Percentiles rank a stretch among this genome's conserved stretches.
phyloP scores from a whole-genome alignment of 1,140 invertebrate genomes.

The Tetragnatha versicolor region DNA sequence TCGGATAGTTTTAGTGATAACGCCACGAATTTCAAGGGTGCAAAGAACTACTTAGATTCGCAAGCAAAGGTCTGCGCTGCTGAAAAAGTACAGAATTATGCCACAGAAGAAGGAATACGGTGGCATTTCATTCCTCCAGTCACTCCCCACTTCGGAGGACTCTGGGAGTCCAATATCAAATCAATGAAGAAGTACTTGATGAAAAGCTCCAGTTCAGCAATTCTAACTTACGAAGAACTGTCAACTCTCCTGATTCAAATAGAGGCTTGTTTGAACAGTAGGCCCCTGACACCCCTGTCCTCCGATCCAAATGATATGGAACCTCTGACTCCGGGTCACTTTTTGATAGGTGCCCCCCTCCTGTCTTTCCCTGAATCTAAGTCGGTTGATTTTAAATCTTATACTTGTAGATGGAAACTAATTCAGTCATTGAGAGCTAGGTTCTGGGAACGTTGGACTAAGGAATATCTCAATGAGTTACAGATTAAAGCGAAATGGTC shows the following conservation, averaged over 20 bases:
- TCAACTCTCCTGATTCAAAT: slow-evolving; percentile 12
- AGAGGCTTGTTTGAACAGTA: slow-evolving; percentile 17
- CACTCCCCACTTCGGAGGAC: slow-evolving; percentile 16
- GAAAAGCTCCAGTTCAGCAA: background rate
- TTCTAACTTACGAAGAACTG: slow-evolving; percentile 11
- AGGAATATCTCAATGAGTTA: slow-evolving; percentile 13
- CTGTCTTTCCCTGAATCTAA: background rate
- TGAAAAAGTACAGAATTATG: background rate
- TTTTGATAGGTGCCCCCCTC: slow-evolving; percentile 9
- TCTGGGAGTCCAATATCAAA: slow-evolving; percentile 20
- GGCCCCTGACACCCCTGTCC: background rate
- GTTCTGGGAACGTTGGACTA: background rate
- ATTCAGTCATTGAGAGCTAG: background rate
- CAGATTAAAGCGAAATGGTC: background rate
- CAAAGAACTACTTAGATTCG: background rate
- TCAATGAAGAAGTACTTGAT: slow-evolving; percentile 25
- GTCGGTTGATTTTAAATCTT: background rate
- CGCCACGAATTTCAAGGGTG: background rate
- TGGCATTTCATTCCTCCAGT: background rate
- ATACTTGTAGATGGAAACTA: background rate
- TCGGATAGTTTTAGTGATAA: background rate
- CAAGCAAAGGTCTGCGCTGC: too few species aligned
- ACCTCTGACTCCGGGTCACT: slow-evolving; percentile 21
- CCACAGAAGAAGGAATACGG: background rate
- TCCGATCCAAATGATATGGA: background rate